Base-by-base conservation (phyloP, 2,888 invertebrate genomes). In the Scaptomyza polygonia region DNA sequence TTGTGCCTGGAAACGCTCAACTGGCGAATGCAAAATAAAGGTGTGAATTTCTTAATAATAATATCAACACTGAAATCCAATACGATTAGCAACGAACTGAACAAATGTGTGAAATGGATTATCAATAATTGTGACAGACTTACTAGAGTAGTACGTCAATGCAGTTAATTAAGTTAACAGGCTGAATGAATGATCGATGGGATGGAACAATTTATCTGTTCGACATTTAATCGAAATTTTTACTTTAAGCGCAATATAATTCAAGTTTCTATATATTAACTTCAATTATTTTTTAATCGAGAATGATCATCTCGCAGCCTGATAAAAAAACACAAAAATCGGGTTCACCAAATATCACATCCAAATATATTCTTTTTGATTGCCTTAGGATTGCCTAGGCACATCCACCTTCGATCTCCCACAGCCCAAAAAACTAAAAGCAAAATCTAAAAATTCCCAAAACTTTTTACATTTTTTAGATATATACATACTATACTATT, bases 31-130 rank as follows among this genome's bases (percentile, higher is more conserved):
- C n/a, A 14, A 36, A 70, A n/a, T n/a, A 57, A 47, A 80, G 54
- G 86, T 85, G 86, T 71, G 44, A 85, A 80, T 80, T 85, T 66
- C 72, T 72, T 53, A 65, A 62, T 44, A 61, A 61, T 49, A 63
- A 58, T 44, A 61, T 51, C 62, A 59, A 71, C 61, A 71, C 57
- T 66, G 77, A 53, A 62, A 67, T 48, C 36, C 44, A 71, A 81
- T 34, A 57, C 67, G 82, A 76, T 73, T 76, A 66, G 69, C 72
- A 78, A 79, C 64, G 67, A 65, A 53, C 56, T 52, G 57, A 29
- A 64, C 54, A 82, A 81, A 85, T 61, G 77, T 64, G 69, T 47
- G 49, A 58, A 59, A 52, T 61, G 62, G 54, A 61, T 82, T 64
- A 79, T 39, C 58, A 64, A 67, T 73, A 77, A 82, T 77, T 84